Base-by-base conservation (phyloP, 2,888 invertebrate species). In the Cacoxenus indagator region DNA sequence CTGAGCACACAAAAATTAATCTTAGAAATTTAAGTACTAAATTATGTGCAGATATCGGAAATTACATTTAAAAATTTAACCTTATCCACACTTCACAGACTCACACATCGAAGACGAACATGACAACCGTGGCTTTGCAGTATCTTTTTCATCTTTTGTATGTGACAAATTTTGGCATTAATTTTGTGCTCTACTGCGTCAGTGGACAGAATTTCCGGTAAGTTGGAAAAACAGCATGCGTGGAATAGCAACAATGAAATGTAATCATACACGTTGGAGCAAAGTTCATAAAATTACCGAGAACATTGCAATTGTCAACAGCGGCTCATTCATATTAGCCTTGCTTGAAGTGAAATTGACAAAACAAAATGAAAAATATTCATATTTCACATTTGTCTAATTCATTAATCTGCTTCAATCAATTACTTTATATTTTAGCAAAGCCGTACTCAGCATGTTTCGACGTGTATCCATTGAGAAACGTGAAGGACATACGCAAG, bases 121-220 rank as follows among this genome's bases (percentile, higher is more conserved):
- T 90, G 48, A 87, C 89, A 0, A 90, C 91, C 84, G 87, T 91
- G 26, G 89, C 90, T 0, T 79, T 91, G 37, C 94, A 94, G 82
- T 92, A 93, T 76, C 88, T 92, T 72, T 91, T 92, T 67, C 90
- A 92, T 73, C 88, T 92, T 74, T 89, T 95, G 57, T 96, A 94
- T 88, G 91, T 94, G 83, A 93, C 93, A 4, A 95, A 95, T 88
- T 96, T 94, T 83, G 94, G 94, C 48, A 93, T 95, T 67, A 95
- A 95, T 88, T 95, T 95, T 84, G 90, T 92, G 1, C 90, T 96
- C 54, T 96, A 96, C 88, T 95, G 95, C 88, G 90, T 93, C 61
- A 92, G 92, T 78, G 95, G 95, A 0, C 93, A 93, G 84, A 95
- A 95, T 89, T 95, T 95, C 87, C 89, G 95, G 67, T 91, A 90